phyloP scores from a whole-genome alignment of 2,888 invertebrate species.

The Ophion slaviceki region DNA sequence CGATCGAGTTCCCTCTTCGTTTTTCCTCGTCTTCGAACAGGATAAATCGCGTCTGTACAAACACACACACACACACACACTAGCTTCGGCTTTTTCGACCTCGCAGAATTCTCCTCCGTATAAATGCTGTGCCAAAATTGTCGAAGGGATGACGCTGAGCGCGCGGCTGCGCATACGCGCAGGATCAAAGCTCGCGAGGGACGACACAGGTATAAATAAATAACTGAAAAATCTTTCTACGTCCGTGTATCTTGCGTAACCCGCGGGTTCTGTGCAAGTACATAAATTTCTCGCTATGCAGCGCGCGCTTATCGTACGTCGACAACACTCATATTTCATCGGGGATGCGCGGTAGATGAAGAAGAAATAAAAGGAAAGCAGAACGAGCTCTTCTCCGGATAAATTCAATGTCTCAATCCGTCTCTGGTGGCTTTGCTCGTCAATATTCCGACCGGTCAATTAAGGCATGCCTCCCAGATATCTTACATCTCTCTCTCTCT shows the following conservation, averaged over 20 bases:
- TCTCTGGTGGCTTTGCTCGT: constrained; percentile 74
- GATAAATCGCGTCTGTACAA: constrained; percentile 19
- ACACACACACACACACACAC: background rate
- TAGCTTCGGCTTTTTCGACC: constrained; percentile 14
- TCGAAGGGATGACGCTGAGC: background rate
- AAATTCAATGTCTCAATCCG: constrained; percentile 80
- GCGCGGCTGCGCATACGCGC: constrained; percentile 1
- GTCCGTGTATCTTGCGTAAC: constrained; percentile 45
- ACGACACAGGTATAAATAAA: constrained; percentile 62
- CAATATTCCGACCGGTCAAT: constrained; percentile 80
- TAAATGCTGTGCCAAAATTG: background rate
- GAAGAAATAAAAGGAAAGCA: constrained; percentile 48
- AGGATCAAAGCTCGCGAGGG: background rate
- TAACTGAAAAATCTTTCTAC: constrained; percentile 61
- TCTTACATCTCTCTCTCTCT: constrained; percentile 63
- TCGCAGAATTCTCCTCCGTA: constrained; percentile 19
- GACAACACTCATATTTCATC: constrained; percentile 77
- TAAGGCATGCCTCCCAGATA: constrained; percentile 78
- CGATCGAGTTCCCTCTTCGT: constrained; percentile 35
- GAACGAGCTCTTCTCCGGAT: constrained; percentile 69
- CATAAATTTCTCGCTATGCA: constrained; percentile 74
- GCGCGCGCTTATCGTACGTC: constrained; percentile 73
- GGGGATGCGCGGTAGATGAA: constrained; percentile 32
- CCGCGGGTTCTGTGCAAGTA: constrained; percentile 68
- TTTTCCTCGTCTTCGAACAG: background rate